Conservation (phyloP, 1,140 invertebrate species). For the Odontomachus brunneus region DNA sequence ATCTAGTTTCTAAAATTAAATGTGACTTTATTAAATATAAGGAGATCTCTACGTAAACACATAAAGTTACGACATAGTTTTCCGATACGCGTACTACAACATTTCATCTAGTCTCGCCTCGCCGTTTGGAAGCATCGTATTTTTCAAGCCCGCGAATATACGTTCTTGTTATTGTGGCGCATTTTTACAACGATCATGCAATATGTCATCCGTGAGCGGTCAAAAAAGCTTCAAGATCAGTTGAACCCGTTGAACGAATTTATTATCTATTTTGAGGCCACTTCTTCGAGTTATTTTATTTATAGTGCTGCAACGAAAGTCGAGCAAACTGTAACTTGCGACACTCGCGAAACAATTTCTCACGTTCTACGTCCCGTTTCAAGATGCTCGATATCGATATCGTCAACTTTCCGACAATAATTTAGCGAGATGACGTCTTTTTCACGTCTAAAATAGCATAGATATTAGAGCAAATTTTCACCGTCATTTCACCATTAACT, state of each 20-base stretch:
- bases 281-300: background rate
- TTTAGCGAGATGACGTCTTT: conserved; percentile 31
- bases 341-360: background rate
- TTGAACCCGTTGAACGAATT: conserved; percentile 14
- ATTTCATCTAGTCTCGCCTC: conserved; percentile 57
- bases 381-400: conserved; percentile 30
- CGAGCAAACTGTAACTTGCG: background rate
- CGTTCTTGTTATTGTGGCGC: conserved; percentile 20
- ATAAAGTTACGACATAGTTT: conserved; percentile 39
- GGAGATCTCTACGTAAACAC: too few relatives aligned
- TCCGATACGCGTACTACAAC: conserved; percentile 53
- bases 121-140: conserved; percentile 50
- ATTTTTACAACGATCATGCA: conserved; percentile 25
- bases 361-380: conserved; percentile 43
- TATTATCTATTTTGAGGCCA: background rate
- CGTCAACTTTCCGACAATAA: conserved; percentile 56
- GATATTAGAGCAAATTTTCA: conserved; percentile 33
- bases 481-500: conserved; percentile 33
- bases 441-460: conserved; percentile 24
- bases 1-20: conserved; percentile 21
- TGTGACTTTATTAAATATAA: conserved; percentile 22
- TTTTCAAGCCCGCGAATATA: conserved; percentile 53
- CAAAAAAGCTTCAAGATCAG: conserved; percentile 25
- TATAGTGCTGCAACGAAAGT: background rate
- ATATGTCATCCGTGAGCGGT: background rate